Percentiles rank a stretch among this genome's conserved stretches.
These are phyloP conservation scores for Lordiphosa collinella DNA, from an alignment of 1,140 invertebrate species.

Conservation along the genomic window DNA sequence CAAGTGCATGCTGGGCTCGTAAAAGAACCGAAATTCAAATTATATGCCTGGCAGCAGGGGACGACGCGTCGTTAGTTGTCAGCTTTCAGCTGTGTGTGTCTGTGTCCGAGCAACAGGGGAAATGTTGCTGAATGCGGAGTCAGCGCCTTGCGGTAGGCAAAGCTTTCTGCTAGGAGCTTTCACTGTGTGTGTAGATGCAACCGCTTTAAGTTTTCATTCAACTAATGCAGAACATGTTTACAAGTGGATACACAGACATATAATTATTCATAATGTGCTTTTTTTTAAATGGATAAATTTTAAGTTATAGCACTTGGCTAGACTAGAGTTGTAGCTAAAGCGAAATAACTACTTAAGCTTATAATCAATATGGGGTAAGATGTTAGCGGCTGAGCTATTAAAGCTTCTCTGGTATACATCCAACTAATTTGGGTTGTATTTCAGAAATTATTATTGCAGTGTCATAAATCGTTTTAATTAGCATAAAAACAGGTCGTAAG, in stretches of 20 bases:
- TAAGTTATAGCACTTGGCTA: too few relatives aligned
- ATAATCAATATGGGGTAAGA: too few relatives aligned
- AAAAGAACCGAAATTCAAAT: slow-evolving; percentile 30
- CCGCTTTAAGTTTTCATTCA: slow-evolving; percentile 18
- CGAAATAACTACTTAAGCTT: too few relatives aligned
- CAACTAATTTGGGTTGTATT: slow-evolving; percentile 1
- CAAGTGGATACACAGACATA: background rate
- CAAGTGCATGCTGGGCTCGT: slow-evolving; percentile 52
- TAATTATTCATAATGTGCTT: background rate
- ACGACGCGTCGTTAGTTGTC: slow-evolving; percentile 1
- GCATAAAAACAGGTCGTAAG: slow-evolving; percentile 54
- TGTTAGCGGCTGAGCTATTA: background rate
- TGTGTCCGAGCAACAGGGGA: background rate
- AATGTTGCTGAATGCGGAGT: background rate
- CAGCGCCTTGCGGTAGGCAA: slow-evolving; percentile 32
- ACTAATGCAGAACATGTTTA: slow-evolving; percentile 5
- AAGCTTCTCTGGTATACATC: background rate
- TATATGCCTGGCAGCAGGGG: slow-evolving; percentile 11
- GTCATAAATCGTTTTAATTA: slow-evolving; percentile 66
- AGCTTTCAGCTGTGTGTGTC: slow-evolving; percentile 3
- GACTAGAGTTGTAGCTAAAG: too few relatives aligned
- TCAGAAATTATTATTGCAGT: slow-evolving; percentile 21
- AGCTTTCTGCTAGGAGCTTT: slow-evolving; percentile 37
- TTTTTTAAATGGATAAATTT: background rate
- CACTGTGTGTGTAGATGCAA: slow-evolving; percentile 25